phyloP scores from a whole-genome alignment of 2,113 vertebrate species.

The Elephantulus edwardii region DNA sequence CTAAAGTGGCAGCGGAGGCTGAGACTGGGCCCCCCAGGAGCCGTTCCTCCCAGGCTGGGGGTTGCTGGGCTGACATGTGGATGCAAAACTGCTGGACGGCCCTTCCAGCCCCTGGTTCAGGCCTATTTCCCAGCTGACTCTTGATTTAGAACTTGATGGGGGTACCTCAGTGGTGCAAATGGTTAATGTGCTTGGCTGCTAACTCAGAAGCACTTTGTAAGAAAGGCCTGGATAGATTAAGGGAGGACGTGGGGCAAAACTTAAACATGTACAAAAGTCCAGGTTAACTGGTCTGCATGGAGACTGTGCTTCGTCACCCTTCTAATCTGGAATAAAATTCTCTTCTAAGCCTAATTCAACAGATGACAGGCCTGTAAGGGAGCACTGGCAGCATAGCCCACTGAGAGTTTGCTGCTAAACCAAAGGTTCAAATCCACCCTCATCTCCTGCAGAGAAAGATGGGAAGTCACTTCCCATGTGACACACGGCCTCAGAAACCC shows the following conservation, averaged over 20 bases:
- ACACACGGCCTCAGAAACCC: background rate
- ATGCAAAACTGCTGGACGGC: too few relatives aligned
- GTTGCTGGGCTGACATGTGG: background rate
- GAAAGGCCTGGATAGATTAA: background rate
- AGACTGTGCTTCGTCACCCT: too few relatives aligned
- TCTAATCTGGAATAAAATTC: too few relatives aligned
- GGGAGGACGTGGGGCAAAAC: too few relatives aligned
- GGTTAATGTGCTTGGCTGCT: background rate
- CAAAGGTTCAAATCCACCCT: background rate
- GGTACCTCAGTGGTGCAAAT: background rate
- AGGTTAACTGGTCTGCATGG: too few relatives aligned
- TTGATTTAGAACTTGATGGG: background rate
- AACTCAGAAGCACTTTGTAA: background rate
- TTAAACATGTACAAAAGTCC: too few relatives aligned
- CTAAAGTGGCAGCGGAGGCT: background rate
- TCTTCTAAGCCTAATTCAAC: too few relatives aligned
- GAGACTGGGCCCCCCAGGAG: background rate
- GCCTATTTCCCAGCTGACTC: background rate
- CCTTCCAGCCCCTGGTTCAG: background rate
- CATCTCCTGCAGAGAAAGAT: background rate
- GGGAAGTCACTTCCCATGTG: background rate
- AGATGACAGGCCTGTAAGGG: too few relatives aligned
- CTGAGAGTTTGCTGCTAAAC: background rate
- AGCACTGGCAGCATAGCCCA: too few relatives aligned
- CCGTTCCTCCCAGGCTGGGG: background rate